A percentile compares a stretch with the other conserved stretches of the same genome.
Conservation (phyloP, 2,797 vertebrate genomes). For the Iguana delicatissima region DNA sequence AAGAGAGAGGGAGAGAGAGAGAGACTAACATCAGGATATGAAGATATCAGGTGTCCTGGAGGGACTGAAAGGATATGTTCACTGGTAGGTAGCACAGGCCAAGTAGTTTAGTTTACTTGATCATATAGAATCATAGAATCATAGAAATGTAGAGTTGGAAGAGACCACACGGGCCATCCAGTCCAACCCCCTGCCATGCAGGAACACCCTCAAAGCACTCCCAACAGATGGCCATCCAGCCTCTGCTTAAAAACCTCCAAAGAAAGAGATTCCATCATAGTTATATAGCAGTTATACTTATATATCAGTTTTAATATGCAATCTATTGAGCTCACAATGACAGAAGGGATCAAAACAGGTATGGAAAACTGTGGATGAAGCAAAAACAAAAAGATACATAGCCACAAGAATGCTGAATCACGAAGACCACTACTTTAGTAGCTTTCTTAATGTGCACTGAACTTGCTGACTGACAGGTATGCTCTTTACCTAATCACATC, state of each 20-base stretch:
- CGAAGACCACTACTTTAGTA: neutral
- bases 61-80: neutral
- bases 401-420: neutral
- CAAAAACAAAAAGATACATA: neutral
- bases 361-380: neutral
- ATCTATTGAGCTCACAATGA: neutral
- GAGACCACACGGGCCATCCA: too few relatives aligned
- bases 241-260: too few relatives aligned
- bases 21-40: neutral
- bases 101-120: neutral
- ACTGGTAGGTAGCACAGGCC: neutral
- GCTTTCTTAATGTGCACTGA: conserved; percentile 42
- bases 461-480: neutral
- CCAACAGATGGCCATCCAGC: too few relatives aligned
- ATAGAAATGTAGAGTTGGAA: too few relatives aligned
- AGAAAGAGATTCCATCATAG: too few relatives aligned
- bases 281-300: too few relatives aligned
- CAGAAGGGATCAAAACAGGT: neutral
- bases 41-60: neutral
- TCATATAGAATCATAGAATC: too few relatives aligned
- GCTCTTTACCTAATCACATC: conserved; percentile 58
- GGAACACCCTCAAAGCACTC: too few relatives aligned
- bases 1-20: neutral
- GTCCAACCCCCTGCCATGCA: too few relatives aligned
- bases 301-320: neutral